Base-by-base conservation (phyloP, 2,888 invertebrate species). In the Petrolisthes cinctipes region DNA sequence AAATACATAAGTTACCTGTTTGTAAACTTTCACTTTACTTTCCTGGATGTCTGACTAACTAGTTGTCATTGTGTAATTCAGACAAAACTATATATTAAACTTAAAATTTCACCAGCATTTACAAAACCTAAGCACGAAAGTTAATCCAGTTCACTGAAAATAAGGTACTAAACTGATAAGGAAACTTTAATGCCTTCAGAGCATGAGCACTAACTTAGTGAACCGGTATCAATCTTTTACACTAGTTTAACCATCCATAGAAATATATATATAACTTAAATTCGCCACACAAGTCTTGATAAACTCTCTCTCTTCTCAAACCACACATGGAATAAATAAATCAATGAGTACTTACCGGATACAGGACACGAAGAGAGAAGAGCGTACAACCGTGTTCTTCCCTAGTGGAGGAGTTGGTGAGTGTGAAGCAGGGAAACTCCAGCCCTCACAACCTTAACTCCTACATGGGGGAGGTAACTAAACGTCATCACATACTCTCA, bases 361-460 rank as follows among this genome's bases (percentile, higher is more conserved):
- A 76, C 53, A 61, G 68, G 54, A 4, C 68, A 57, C 14, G 68
- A 56, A 56, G 37, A 79, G 56, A 17, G 14, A 56, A 57, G 84
- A 78, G 61, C 14, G 79, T 17, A 68, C 84, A 11, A 79, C 84
- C 66, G 84, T 53, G 56, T 23, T 78, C 61, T 57, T 84, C 78
- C 53, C 37, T 37, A 37, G 37, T 79, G 20, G 84, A 20, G 66
- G n/a, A n/a, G 78, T 53, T 84, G 51, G 84, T 78, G 79, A 84
- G 78, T 84, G 84, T 81, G 81, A 61, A 66, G 66, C 66, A 37
- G 66, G 66, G 53, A 17, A 20, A 37, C 84, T 84, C 84, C 78
- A 79, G 57, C 84, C 56, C 84, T 57, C 51, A 20, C 84, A 37
- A 84, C 84, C 54, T 78, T 66, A 84, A 76, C 84, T 84, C 79